Base-by-base conservation (phyloP, 2,797 vertebrate genomes). In the Catamblyrhynchus diadema region DNA sequence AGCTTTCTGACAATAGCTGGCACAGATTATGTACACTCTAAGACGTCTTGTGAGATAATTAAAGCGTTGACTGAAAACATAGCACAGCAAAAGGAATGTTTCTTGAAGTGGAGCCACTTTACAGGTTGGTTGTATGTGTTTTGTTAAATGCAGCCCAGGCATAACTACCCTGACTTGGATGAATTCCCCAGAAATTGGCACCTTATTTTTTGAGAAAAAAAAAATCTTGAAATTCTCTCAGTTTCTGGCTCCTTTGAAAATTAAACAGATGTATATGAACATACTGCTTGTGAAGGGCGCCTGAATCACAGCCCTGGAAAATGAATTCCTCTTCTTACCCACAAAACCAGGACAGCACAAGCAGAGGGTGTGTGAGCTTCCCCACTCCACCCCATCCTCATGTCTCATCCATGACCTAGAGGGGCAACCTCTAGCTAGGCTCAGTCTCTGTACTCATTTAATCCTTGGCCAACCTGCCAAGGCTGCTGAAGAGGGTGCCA, bases 401-500 rank as follows among this genome's bases (percentile, higher is more conserved):
- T 90, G 72, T 83, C 92, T 96, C 95, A 89, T 93, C 94, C 77
- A 53, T 96, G 96, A 94, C 96, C 96, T 94, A 94, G 78, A 94
- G 88, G 79, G 94, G 79, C 96, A 95, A 96, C 93, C 92, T 97
- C 96, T 91, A 93, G 92, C 95, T 84, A 92, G 93, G 95, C 94
- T 97, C 81, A 77, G 44, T 32, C 95, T 88, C 94, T 86, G 75
- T 86, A 73, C 91, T 97, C 90, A 95, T 96, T 97, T 96, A 96
- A 96, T 95, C 95, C 91, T 79, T 41, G 77, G 94, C 96, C 96
- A 97, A 87, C 73, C 85, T 96, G 96, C 92, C 91, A 83, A 85
- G 89, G 91, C 94, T 95, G 96, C 95, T 74, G 92, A 25, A 30
- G 93, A 85, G 92, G 91, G 92, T 96, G 96, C 96, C 96, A 97